Percentiles rank a stretch among this genome's conserved stretches.
phyloP scores from a whole-genome alignment of 1,140 invertebrate genomes.

The Holcopasites calliopsidis region DNA sequence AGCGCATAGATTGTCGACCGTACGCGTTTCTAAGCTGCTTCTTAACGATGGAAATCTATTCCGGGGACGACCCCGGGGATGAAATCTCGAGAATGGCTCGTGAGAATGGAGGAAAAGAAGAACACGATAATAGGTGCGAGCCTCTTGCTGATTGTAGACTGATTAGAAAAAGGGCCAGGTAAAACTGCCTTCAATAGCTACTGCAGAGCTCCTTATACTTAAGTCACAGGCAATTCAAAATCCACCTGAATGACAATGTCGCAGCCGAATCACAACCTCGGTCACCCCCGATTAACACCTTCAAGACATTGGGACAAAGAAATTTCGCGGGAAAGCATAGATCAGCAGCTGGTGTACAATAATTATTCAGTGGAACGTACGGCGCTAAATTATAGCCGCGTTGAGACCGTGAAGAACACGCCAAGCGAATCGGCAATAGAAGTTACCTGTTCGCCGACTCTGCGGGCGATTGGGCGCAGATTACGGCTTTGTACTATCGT shows the following conservation, averaged over 20 bases:
- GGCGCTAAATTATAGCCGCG: slow-evolving; percentile 23
- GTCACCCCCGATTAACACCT: no score
- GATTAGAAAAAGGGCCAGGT: no score
- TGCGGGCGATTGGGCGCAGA: slow-evolving; percentile 49
- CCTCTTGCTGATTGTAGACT: no score
- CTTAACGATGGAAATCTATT: slow-evolving; percentile 39
- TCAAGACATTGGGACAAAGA: no score
- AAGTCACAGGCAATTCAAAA: no score
- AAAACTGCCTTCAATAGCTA: no score
- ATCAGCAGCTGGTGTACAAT: background rate
- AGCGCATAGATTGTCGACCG: slow-evolving; percentile 39
- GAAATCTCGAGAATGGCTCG: background rate
- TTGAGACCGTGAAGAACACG: background rate
- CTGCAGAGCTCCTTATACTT: no score
- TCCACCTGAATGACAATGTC: no score
- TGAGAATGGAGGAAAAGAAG: background rate
- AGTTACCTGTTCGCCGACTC: slow-evolving; percentile 28
- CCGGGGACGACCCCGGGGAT: background rate
- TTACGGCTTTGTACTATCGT: slow-evolving; percentile 54
- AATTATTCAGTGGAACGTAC: slow-evolving; percentile 19
- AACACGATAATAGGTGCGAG: no score
- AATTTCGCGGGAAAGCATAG: background rate
- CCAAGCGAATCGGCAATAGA: slow-evolving; percentile 22
- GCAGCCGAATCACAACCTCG: no score
- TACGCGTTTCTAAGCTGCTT: background rate